phyloP scores from a whole-genome alignment of 2,113 vertebrate species.

The Penelope pileata region DNA sequence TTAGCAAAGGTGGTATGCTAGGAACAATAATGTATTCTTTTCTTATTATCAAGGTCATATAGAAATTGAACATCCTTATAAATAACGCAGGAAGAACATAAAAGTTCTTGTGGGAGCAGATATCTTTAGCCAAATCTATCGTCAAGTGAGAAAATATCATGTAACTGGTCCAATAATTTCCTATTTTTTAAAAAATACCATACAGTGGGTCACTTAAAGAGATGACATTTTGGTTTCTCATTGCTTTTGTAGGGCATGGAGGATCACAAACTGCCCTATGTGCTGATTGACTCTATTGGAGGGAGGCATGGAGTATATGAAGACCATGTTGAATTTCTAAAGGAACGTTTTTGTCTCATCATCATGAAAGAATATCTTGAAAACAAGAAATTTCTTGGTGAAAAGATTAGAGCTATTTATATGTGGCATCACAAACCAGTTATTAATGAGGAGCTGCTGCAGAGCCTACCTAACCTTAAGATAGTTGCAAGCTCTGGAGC shows the following conservation, averaged over 20 bases:
- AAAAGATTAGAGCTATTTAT: conserved; percentile 77
- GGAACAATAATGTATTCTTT: neutral
- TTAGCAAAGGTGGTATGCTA: neutral
- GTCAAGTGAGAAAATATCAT: neutral
- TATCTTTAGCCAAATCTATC: neutral
- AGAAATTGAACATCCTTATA: neutral
- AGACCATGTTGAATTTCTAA: conserved; percentile 66
- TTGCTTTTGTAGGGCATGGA: conserved; percentile 63
- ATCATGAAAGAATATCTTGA: conserved; percentile 72
- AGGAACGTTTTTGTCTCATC: conserved; percentile 77
- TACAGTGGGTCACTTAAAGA: neutral
- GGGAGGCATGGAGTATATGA: conserved; percentile 48
- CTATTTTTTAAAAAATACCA: neutral
- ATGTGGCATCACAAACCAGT: conserved; percentile 64
- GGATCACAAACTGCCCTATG: conserved; percentile 59
- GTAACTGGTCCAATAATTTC: neutral
- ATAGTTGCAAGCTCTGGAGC: conserved; percentile 77
- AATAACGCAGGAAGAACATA: neutral
- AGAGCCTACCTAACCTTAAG: conserved; percentile 78
- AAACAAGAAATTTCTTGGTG: conserved; percentile 59
- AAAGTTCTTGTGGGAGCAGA: neutral
- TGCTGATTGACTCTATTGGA: conserved; percentile 69
- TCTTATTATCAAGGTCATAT: neutral
- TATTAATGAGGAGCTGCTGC: conserved; percentile 67
- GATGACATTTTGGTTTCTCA: neutral